Evolutionary conservation across 2,888 invertebrate species (phyloP).

Genomic region (Drosophila mimica): DNA sequence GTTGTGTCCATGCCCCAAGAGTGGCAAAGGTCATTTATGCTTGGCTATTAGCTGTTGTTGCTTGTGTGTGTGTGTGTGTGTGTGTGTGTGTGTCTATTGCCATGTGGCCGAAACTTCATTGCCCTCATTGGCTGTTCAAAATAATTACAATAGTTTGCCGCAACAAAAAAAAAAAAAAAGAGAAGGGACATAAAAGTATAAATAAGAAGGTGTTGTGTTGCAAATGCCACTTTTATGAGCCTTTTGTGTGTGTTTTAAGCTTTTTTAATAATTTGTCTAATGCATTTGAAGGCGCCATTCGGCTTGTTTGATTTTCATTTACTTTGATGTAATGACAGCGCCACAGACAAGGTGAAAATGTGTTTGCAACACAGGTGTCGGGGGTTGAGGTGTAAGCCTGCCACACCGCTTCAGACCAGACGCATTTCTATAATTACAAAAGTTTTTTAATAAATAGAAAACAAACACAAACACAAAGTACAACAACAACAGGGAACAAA

Average conservation of each 20-base stretch:
- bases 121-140: constrained; percentile 76
- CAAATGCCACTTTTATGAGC: constrained; percentile 43
- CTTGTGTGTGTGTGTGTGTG: constrained; percentile 6
- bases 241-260: constrained; percentile 28
- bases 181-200: background rate
- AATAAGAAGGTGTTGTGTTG: constrained; percentile 31
- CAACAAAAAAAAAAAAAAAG: background rate
- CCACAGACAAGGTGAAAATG: constrained; percentile 11
- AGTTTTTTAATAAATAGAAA: constrained; percentile 83
- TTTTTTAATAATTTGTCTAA: constrained; percentile 49
- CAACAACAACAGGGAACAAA: constrained; percentile 44
- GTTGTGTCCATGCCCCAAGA: constrained; percentile 48
- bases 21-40: constrained; percentile 63
- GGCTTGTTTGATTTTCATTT: constrained; percentile 58
- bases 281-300: constrained; percentile 40
- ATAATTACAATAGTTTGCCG: constrained; percentile 76
- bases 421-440: constrained; percentile 83
- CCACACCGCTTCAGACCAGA: constrained; percentile 32
- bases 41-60: constrained; percentile 57
- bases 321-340: constrained; percentile 51
- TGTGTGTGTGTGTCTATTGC: constrained; percentile 1
- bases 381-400: constrained; percentile 5
- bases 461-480: constrained; percentile 53
- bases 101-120: constrained; percentile 55
- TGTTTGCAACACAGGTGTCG: constrained; percentile 49